Evolutionary conservation across 92 coral and sea anemone species (phyloP).

Genomic region (Desmophyllum pertusum): DNA sequence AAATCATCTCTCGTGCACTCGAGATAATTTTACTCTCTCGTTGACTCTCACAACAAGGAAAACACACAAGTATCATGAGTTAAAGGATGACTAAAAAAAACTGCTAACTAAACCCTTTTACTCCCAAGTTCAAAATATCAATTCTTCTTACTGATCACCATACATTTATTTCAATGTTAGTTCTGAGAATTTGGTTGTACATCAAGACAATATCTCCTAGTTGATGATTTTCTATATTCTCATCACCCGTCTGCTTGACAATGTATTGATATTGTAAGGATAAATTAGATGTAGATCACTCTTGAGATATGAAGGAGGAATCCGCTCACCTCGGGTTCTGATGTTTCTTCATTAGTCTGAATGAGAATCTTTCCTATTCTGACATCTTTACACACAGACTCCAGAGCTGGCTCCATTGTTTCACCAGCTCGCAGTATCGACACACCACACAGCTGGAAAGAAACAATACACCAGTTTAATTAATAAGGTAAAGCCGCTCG

Average conservation of each 20-base stretch:
- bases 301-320: neutral
- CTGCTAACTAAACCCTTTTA: too few relatives aligned
- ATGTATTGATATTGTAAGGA: neutral
- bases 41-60: neutral
- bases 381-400: conserved; percentile 91
- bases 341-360: conserved; percentile 95
- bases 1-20: neutral
- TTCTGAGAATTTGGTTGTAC: neutral
- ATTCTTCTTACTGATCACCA: neutral
- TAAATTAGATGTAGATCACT: neutral
- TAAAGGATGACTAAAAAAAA: too few relatives aligned
- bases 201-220: neutral
- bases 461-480: neutral
- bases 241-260: neutral
- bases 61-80: neutral
- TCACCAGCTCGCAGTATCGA: conserved; percentile 98
- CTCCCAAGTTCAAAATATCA: neutral
- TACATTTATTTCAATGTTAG: neutral
- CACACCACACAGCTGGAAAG: conserved; percentile 89
- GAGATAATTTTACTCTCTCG: neutral
- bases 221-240: neutral
- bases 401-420: conserved; percentile 95
- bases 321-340: conserved; percentile 88
- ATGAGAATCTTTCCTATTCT: conserved; percentile 97
- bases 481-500: neutral